Evolutionary conservation across 92 coral and sea anemone species (phyloP).

Genomic region (Parazoanthus atlanticus): DNA sequence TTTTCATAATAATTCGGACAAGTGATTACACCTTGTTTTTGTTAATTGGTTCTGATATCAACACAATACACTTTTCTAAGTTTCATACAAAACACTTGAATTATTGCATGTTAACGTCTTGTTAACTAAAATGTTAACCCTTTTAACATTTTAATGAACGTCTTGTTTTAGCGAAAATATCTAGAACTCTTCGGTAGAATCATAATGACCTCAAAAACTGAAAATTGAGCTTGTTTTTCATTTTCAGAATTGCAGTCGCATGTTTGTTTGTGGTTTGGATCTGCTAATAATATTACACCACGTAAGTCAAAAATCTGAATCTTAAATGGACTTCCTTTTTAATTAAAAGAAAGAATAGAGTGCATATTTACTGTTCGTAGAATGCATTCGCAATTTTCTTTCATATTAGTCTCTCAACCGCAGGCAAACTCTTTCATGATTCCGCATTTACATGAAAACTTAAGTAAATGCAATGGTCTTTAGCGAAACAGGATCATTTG

Average conservation of each 20-base stretch:
- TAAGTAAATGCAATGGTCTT: neutral
- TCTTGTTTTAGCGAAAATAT: too few species aligned
- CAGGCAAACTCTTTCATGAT: neutral
- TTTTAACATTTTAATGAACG: too few species aligned
- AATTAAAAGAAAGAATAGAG: neutral
- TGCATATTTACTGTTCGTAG: neutral
- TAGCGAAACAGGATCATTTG: too few species aligned
- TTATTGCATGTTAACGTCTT: too few species aligned
- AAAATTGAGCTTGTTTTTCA: neutral
- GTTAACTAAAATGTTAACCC: too few species aligned
- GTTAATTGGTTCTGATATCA: neutral
- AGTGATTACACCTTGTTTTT: neutral
- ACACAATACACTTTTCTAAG: too few species aligned
- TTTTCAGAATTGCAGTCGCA: neutral
- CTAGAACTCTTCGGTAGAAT: too few species aligned
- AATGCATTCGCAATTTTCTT: neutral
- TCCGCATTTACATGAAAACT: neutral
- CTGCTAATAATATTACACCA: neutral
- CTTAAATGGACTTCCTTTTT: too few species aligned
- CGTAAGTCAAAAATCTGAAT: too few species aligned
- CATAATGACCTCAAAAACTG: too few species aligned
- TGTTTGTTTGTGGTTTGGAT: neutral
- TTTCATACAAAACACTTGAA: too few species aligned
- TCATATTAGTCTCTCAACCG: neutral
- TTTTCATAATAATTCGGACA: neutral